Percentiles rank a stretch among this genome's conserved stretches.
Conservation (phyloP, 2,797 vertebrate species). For the Acrossocheilus wenchowensis region DNA sequence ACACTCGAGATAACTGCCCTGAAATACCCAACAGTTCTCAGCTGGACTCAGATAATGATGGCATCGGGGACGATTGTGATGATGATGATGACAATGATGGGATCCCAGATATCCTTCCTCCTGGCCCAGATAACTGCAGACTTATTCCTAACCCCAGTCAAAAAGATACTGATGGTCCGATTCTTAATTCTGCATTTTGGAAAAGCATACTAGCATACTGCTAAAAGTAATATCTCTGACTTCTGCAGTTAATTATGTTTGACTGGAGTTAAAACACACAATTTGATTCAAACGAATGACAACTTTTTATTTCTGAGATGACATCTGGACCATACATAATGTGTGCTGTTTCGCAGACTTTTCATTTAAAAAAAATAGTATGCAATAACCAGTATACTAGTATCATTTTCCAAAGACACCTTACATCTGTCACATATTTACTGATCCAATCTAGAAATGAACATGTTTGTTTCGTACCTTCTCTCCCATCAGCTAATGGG, state of each 20-base stretch:
- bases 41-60: conserved; percentile 93
- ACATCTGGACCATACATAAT: background rate
- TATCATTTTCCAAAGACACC: conserved; percentile 5
- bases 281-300: background rate
- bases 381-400: background rate
- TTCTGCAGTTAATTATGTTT: background rate
- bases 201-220: background rate
- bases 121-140: conserved; percentile 90
- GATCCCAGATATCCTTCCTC: conserved; percentile 79
- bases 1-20: conserved; percentile 93
- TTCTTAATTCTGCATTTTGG: background rate
- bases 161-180: conserved; percentile 87
- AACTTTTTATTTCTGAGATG: background rate
- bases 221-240: background rate
- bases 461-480: background rate
- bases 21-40: conserved; percentile 93
- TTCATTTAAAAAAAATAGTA: background rate
- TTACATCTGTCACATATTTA: background rate
- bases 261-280: background rate
- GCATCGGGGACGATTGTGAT: conserved; percentile 92
- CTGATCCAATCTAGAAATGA: background rate
- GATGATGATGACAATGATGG: conserved; percentile 93
- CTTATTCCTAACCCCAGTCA: conserved; percentile 93
- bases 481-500: conserved; percentile 79
- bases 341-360: too few species aligned